A percentile compares a stretch with the other conserved stretches of the same genome.
phyloP scores from a whole-genome alignment of 30 jellyfish, hydroid and myxozoan genomes.

The Aurelia aurita complex sp. Pacific region DNA sequence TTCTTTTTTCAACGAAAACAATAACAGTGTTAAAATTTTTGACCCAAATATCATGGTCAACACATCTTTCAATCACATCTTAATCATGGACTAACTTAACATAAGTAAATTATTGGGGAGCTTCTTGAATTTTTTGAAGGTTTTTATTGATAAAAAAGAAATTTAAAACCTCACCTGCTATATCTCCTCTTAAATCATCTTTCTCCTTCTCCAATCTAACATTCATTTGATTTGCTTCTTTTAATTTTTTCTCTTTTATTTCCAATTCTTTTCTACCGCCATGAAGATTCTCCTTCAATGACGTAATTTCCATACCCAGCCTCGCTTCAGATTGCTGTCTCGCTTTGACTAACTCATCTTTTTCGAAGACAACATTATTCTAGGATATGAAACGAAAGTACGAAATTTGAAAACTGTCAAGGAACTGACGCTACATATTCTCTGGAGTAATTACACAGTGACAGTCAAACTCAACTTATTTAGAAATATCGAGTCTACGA shows the following conservation, averaged over 20 bases:
- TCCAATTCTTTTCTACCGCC: constrained; percentile 30
- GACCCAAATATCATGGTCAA: too few species aligned
- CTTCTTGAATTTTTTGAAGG: too few species aligned
- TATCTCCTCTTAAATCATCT: constrained; percentile 76
- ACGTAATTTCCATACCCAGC: constrained; percentile 40
- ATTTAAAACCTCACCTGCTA: constrained; percentile 51
- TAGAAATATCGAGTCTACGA: too few species aligned
- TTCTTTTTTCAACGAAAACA: neutral
- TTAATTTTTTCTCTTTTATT: constrained; percentile 11
- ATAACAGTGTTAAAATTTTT: too few species aligned
- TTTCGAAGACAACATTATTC: constrained; percentile 32
- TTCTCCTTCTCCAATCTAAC: constrained; percentile 57
- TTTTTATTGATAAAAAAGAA: too few species aligned
- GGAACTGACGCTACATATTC: too few species aligned
- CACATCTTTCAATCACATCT: too few species aligned
- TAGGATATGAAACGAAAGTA: neutral
- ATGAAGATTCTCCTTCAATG: constrained; percentile 41
- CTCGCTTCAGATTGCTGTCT: constrained; percentile 61
- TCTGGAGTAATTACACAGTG: too few species aligned
- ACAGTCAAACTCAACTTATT: too few species aligned
- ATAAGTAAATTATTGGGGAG: too few species aligned
- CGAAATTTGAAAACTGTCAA: too few species aligned
- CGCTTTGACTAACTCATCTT: constrained; percentile 35
- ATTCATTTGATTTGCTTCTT: constrained; percentile 9
- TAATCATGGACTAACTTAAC: too few species aligned